Conservation (phyloP, 2,888 invertebrate species). For the Heteropelma amictum region DNA sequence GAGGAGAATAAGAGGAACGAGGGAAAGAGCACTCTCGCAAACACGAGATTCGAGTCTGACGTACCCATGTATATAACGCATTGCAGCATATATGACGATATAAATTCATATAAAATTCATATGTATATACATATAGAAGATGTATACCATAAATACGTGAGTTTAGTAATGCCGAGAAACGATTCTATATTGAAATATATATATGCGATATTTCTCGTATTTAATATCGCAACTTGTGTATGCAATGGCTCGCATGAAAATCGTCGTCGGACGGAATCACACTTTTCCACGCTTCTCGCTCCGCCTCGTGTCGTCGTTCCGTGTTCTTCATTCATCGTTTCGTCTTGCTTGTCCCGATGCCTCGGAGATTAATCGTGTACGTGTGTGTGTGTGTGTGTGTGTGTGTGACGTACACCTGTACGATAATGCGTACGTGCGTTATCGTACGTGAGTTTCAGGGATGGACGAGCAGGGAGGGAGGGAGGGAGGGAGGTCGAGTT, state of each 20-base stretch:
- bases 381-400: too few relatives aligned
- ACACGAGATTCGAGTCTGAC: conserved; percentile 24
- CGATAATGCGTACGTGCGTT: conserved; percentile 13
- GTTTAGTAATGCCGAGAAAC: conserved; percentile 47
- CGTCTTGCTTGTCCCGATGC: too few relatives aligned
- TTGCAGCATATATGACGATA: not conserved
- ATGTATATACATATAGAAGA: not conserved
- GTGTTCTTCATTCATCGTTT: too few relatives aligned
- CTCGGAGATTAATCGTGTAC: too few relatives aligned
- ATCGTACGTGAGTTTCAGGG: not conserved
- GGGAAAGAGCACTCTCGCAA: conserved; percentile 46
- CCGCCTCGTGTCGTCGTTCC: too few relatives aligned
- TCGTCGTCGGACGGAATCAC: not conserved
- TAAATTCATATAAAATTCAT: not conserved
- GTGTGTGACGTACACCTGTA: too few relatives aligned
- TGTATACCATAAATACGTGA: conserved; percentile 19
- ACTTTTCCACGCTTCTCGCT: conserved; percentile 15
- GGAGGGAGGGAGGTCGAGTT: not conserved
- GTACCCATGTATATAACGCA: not conserved
- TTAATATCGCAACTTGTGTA: conserved; percentile 64
- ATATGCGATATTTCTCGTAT: conserved; percentile 63
- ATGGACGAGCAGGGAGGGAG: not conserved
- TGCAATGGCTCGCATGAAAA: conserved; percentile 15
- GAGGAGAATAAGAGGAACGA: not conserved
- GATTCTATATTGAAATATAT: conserved; percentile 69